Conservation (phyloP, 1,140 invertebrate genomes). For the Melitaea cinxia region DNA sequence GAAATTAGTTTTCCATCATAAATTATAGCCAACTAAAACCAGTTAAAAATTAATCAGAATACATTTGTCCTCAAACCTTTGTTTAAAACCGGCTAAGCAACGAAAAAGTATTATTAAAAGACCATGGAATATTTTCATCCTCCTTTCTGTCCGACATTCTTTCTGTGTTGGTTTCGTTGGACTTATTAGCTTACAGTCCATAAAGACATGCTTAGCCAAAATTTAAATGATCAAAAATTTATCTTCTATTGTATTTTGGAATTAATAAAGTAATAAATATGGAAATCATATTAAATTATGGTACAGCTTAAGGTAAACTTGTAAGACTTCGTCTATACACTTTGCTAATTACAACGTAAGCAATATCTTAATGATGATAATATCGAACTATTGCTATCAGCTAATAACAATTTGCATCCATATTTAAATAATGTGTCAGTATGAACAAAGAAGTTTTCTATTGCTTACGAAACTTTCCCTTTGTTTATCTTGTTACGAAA, state of each 20-base stretch:
- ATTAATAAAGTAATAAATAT: background rate
- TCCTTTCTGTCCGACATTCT: background rate
- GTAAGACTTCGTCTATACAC: background rate
- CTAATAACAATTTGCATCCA: background rate
- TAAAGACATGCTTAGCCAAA: background rate
- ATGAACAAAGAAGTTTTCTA: background rate
- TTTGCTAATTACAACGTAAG: background rate
- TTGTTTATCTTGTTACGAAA: background rate
- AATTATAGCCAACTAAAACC: background rate
- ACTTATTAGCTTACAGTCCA: background rate
- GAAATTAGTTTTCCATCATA: background rate
- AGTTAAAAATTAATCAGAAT: background rate
- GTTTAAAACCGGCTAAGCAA: background rate
- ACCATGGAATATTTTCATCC: background rate
- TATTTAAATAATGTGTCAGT: background rate
- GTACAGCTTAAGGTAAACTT: background rate
- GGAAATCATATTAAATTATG: background rate
- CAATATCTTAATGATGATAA: background rate
- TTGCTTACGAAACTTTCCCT: background rate
- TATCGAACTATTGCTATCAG: background rate
- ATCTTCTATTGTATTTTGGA: background rate
- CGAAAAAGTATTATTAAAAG: slow-evolving; percentile 1
- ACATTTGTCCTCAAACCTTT: slow-evolving; percentile 1
- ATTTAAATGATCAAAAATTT: background rate
- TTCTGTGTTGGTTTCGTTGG: background rate